Conservation (phyloP, 2,797 vertebrate species). For the Molothrus ater region DNA sequence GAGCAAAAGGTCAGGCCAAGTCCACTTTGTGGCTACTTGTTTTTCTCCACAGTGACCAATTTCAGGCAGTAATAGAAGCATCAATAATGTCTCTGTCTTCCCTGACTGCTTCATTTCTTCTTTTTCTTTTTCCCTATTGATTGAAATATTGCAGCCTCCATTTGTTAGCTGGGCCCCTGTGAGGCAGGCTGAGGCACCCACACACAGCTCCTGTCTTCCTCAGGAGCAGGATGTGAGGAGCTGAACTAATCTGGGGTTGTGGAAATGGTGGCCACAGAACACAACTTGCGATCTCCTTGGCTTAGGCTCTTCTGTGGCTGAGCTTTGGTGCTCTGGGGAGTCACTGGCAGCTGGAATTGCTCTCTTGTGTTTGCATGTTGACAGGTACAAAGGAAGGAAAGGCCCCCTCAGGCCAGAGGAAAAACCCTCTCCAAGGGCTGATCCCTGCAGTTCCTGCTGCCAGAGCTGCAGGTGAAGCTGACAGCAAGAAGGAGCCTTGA, state of each 20-base stretch:
- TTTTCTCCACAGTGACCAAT: slow-evolving; percentile 68
- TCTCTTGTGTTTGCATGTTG: accelerated
- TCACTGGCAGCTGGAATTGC: not conserved
- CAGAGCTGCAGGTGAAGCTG: not conserved
- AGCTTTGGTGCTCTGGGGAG: not conserved
- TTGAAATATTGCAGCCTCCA: slow-evolving; percentile 48
- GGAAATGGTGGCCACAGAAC: not conserved
- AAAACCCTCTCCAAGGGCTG: not conserved
- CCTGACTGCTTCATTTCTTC: not conserved
- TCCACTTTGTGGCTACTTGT: slow-evolving; percentile 58
- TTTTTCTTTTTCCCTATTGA: not conserved
- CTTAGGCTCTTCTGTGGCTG: not conserved
- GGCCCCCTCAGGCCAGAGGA: not conserved
- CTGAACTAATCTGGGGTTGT: not conserved
- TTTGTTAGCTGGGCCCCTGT: not conserved
- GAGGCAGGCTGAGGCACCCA: not conserved
- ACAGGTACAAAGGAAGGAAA: not conserved
- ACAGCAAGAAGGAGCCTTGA: not conserved
- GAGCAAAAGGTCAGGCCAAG: slow-evolving; percentile 42
- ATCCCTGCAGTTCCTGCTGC: not conserved
- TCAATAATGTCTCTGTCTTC: slow-evolving; percentile 63
- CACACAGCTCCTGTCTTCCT: not conserved
- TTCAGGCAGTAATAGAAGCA: slow-evolving; percentile 61
- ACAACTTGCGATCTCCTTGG: not conserved
- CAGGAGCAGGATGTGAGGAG: not conserved